phyloP scores from a whole-genome alignment of 2,797 vertebrate species.

The Capromys pilorides region DNA sequence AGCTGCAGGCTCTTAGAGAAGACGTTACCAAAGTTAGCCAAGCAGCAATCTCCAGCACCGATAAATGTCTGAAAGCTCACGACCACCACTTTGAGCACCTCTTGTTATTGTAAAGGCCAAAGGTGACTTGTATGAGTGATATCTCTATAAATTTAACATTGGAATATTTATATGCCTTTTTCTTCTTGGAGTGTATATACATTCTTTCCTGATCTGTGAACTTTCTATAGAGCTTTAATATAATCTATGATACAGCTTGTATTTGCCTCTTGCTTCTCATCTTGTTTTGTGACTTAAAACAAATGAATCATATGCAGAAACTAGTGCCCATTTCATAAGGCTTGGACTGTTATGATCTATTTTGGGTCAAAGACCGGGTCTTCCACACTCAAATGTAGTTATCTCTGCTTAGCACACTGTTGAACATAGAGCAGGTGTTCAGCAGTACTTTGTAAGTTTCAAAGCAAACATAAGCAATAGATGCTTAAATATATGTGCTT shows the following conservation, averaged over 20 bases:
- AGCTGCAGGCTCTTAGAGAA: background rate
- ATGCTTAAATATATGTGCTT: background rate
- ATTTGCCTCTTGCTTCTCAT: background rate
- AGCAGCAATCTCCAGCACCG: background rate
- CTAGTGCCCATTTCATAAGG: background rate
- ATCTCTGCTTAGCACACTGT: background rate
- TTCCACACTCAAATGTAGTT: background rate
- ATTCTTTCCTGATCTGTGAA: background rate
- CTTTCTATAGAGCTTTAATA: constrained; percentile 17
- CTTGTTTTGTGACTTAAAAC: constrained; percentile 16
- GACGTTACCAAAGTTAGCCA: background rate
- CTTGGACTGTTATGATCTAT: background rate
- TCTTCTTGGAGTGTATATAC: background rate
- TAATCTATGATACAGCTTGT: background rate
- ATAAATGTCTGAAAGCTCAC: background rate
- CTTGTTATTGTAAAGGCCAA: background rate
- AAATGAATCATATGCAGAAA: background rate
- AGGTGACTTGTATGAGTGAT: background rate
- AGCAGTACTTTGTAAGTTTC: accelerated
- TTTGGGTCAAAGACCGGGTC: background rate
- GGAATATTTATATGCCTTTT: background rate
- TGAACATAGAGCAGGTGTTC: background rate
- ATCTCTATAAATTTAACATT: background rate
- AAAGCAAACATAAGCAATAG: background rate
- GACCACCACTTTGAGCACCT: background rate